Percentiles rank a stretch among this genome's conserved stretches.
Conservation (phyloP, 1,140 invertebrate species). For the Phenacoccus solenopsis region DNA sequence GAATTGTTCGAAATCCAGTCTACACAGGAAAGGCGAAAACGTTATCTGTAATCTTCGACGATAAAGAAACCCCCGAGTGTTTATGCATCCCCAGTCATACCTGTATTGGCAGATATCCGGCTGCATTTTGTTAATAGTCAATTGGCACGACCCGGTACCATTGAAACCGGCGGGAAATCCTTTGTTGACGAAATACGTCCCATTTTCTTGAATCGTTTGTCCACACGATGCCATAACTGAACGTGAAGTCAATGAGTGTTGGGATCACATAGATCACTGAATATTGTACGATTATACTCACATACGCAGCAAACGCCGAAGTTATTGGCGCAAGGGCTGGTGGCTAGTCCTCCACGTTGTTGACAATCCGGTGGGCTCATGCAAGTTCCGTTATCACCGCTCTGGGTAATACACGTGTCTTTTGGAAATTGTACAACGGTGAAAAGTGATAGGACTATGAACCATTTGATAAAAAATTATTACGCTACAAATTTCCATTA, state of each 20-base stretch:
- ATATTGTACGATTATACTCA: conserved; percentile 39
- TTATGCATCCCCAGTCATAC: too few relatives aligned
- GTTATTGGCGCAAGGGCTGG: conserved; percentile 60
- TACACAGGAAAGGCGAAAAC: conserved; percentile 30
- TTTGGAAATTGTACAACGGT: conserved; percentile 60
- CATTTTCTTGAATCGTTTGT: conserved; percentile 57
- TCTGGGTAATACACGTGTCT: conserved; percentile 47
- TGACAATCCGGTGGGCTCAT: conserved; percentile 52
- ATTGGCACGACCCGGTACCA: conserved; percentile 64
- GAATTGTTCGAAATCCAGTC: conserved; percentile 68
- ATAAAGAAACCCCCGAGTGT: too few relatives aligned
- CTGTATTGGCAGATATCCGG: conserved; percentile 68
- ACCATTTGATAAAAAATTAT: neutral
- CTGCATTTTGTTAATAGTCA: conserved; percentile 60
- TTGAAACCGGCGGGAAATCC: conserved; percentile 62
- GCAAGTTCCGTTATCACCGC: conserved; percentile 65
- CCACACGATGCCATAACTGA: conserved; percentile 63
- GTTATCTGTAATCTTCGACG: neutral
- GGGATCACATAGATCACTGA: too few relatives aligned
- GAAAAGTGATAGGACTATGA: conserved; percentile 54
- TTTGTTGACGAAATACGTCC: conserved; percentile 68
- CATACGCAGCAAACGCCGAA: conserved; percentile 61
- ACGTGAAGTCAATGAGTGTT: conserved; percentile 21
- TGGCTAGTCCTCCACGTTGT: conserved; percentile 48
- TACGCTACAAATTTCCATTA: neutral